Percentiles rank a stretch among this genome's conserved stretches.
Conservation (phyloP, 2,113 vertebrate species). For the Eptesicus fuscus region DNA sequence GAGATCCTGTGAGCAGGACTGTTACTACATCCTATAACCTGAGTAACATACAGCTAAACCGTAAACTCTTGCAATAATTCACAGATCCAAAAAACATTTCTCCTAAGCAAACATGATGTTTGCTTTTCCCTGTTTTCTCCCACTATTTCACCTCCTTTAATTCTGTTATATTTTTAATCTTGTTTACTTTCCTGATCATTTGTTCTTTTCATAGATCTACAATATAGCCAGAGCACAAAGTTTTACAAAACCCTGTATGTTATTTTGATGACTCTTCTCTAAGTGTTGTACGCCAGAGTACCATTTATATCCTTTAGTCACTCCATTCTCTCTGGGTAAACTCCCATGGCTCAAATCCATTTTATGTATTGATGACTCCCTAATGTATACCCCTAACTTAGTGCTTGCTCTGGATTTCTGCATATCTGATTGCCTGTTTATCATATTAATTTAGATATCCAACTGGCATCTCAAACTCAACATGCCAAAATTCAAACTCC, state of each 20-base stretch:
- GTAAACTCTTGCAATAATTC: not conserved
- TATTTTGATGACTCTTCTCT: not conserved
- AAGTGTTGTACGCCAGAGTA: not conserved
- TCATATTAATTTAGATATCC: not conserved
- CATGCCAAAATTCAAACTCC: not conserved
- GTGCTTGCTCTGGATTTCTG: not conserved
- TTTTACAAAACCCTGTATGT: not conserved
- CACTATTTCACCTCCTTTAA: constrained; percentile 3
- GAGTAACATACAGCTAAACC: not conserved
- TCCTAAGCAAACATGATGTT: not conserved
- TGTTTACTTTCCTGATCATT: not conserved
- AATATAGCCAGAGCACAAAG: not conserved
- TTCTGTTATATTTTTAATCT: not conserved
- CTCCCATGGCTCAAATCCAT: not conserved
- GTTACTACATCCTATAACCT: not conserved
- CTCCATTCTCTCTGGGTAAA: not conserved
- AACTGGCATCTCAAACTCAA: not conserved
- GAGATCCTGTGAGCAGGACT: not conserved
- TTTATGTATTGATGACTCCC: not conserved
- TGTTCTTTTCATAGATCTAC: not conserved
- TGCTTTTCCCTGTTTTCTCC: not conserved
- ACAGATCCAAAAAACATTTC: not conserved
- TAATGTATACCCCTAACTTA: not conserved
- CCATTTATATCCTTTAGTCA: not conserved
- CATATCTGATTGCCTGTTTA: not conserved